Evolutionary conservation across 2,888 invertebrate genomes (phyloP).

Genomic region (Graphium colonna): DNA sequence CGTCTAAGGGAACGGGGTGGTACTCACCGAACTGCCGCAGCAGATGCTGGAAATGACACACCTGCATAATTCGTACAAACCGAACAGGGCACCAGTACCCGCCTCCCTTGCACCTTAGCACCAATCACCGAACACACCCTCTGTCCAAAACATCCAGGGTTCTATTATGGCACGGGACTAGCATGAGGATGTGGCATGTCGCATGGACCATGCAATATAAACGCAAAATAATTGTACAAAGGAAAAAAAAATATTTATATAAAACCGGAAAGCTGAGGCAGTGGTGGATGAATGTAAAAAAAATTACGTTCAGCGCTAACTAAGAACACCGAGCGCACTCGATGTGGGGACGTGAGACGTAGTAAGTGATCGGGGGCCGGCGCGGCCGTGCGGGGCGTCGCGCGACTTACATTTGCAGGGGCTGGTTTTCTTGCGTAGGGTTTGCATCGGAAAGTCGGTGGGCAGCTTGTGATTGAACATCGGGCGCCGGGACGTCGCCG

Average conservation of each 20-base stretch:
- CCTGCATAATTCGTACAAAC: conserved; percentile 75
- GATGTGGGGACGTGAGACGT: conserved; percentile 38
- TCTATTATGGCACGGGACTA: conserved; percentile 58
- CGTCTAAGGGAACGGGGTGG: conserved; percentile 36
- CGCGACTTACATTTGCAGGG: conserved; percentile 94
- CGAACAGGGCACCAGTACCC: conserved; percentile 52
- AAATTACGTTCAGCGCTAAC: too few relatives aligned
- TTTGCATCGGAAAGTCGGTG: conserved; percentile 88
- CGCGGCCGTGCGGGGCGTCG: conserved; percentile 41
- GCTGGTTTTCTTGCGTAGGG: conserved; percentile 94
- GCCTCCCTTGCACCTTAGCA: conserved; percentile 38
- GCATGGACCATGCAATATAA: conserved; percentile 65
- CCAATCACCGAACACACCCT: conserved; percentile 56
- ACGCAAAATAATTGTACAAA: conserved; percentile 56
- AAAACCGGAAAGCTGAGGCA: conserved; percentile 54
- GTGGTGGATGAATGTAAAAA: too few relatives aligned
- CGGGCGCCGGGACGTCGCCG: conserved; percentile 46
- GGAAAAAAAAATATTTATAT: conserved; percentile 56
- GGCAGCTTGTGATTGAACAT: conserved; percentile 81
- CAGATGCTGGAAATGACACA: conserved; percentile 80
- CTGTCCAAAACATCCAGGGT: conserved; percentile 74
- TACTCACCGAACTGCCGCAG: conserved; percentile 79
- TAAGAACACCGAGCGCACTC: conserved; percentile 54
- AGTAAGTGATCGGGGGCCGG: conserved; percentile 34
- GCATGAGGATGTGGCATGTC: conserved; percentile 47